These are phyloP conservation scores for Galago senegalensis DNA, from an alignment of 2,797 vertebrate genomes.

Conservation along the genomic window DNA sequence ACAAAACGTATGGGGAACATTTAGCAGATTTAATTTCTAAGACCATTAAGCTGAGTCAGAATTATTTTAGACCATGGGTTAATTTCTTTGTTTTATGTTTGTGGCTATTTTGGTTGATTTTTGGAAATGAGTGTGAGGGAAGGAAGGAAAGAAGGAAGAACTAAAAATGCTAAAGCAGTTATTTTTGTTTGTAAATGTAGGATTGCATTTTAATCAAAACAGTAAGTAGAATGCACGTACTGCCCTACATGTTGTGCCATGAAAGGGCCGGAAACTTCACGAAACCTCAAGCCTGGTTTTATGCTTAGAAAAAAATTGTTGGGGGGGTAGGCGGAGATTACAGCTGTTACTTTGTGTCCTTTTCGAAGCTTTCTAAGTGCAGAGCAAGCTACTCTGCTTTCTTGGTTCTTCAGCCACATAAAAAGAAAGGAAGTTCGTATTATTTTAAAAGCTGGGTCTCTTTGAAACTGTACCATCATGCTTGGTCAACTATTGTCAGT, in stretches of 20 bases:
- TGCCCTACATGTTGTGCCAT: background rate
- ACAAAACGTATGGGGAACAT: background rate
- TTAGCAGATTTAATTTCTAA: slow-evolving; percentile 2
- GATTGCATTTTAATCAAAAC: slow-evolving; percentile 57
- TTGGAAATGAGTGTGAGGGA: background rate
- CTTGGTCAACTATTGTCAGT: background rate
- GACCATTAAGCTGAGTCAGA: slow-evolving; percentile 24
- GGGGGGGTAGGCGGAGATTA: background rate
- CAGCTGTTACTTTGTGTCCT: background rate
- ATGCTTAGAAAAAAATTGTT: background rate
- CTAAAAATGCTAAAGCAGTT: slow-evolving; percentile 30
- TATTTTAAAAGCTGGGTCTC: background rate
- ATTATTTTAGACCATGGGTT: slow-evolving; percentile 30
- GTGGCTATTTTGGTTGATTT: slow-evolving; percentile 36
- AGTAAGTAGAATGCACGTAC: background rate
- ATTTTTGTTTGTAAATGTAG: slow-evolving; percentile 52
- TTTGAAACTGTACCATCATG: background rate
- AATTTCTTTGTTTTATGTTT: slow-evolving; percentile 52
- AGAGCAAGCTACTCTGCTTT: background rate
- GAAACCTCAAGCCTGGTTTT: slow-evolving; percentile 25
- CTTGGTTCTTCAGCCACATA: background rate
- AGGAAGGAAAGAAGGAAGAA: slow-evolving; percentile 7
- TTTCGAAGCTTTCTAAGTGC: background rate
- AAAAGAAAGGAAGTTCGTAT: background rate
- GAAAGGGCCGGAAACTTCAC: slow-evolving; percentile 22